These are phyloP conservation scores for Rhagoletis zephyria DNA, from an alignment of 1,140 invertebrate species.

Conservation along the genomic window DNA sequence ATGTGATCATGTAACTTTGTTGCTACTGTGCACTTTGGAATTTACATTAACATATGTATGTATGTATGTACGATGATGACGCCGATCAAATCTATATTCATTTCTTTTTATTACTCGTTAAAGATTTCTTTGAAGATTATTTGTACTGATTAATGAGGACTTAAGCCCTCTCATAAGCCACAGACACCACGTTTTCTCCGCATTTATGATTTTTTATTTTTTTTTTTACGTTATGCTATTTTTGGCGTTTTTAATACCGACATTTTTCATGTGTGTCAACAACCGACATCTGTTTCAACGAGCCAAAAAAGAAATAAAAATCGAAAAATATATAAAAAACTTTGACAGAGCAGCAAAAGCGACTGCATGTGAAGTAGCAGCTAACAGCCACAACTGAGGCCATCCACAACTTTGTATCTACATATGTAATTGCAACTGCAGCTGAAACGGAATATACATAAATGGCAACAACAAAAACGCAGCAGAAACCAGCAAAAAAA, in stretches of 20 bases:
- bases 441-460: constrained; percentile 18
- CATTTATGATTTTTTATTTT: neutral
- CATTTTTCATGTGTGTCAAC: constrained; percentile 38
- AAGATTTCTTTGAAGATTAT: neutral
- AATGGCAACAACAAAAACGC: constrained; percentile 8
- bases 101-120: neutral
- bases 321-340: neutral
- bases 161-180: neutral
- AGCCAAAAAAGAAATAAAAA: neutral
- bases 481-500: neutral
- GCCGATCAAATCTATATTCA: neutral
- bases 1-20: too few relatives aligned
- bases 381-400: neutral
- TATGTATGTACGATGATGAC: neutral
- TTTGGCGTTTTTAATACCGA: constrained; percentile 11
- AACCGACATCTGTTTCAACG: neutral
- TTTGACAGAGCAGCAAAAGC: neutral
- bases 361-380: neutral
- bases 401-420: constrained; percentile 14
- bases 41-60: neutral
- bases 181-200: neutral
- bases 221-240: neutral
- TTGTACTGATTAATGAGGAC: constrained; percentile 4
- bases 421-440: constrained; percentile 50
- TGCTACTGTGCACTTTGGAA: too few relatives aligned